phyloP scores from a whole-genome alignment of 2,113 vertebrate species.

The Sylvia atricapilla region DNA sequence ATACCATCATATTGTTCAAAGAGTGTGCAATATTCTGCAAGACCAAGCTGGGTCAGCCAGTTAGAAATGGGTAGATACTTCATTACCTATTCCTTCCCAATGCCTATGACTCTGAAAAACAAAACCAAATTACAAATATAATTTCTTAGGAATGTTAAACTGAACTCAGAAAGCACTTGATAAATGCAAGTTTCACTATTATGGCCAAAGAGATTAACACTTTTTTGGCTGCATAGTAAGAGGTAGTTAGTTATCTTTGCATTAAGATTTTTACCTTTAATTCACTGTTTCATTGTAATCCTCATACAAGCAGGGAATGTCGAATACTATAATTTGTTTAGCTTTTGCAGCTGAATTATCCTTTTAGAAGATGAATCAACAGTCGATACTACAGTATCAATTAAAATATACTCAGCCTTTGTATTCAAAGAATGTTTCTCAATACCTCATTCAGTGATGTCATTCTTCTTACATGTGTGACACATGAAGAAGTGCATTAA shows the following conservation, averaged over 20 bases:
- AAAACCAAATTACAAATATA: background rate
- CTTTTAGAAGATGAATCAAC: background rate
- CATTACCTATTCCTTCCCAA: conserved; percentile 46
- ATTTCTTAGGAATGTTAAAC: background rate
- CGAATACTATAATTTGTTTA: background rate
- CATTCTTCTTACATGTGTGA: background rate
- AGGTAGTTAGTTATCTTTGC: background rate
- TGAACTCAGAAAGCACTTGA: background rate
- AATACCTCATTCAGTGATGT: background rate
- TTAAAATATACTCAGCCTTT: background rate
- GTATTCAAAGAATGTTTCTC: background rate
- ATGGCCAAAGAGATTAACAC: background rate
- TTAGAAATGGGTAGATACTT: conserved; percentile 78
- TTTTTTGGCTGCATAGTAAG: background rate
- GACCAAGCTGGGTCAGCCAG: conserved; percentile 78
- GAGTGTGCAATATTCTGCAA: conserved; percentile 73
- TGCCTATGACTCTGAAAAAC: background rate
- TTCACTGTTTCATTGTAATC: background rate
- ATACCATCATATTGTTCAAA: conserved; percentile 76
- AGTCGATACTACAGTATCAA: background rate
- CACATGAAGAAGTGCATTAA: background rate
- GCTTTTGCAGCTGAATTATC: background rate
- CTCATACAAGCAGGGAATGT: background rate
- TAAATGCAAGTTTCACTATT: background rate
- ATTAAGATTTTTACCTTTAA: background rate